Evolutionary conservation across 2,113 vertebrate species (phyloP).

Genomic region (Cinclus mexicanus): DNA sequence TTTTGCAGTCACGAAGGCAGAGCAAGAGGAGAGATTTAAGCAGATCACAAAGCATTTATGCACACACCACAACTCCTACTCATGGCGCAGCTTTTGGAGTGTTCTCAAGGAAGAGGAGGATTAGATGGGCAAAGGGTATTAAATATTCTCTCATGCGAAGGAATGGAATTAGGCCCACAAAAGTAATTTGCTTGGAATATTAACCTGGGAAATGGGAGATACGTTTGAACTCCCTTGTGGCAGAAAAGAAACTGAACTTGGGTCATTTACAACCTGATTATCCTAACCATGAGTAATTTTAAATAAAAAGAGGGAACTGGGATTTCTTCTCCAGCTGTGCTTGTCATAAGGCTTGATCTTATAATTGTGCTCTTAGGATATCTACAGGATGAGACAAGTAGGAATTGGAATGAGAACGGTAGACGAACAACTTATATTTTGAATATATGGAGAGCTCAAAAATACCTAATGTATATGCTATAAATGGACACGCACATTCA

Average conservation of each 20-base stretch:
- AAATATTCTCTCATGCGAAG: conserved; percentile 9
- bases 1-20: background rate
- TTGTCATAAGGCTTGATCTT: conserved; percentile 45
- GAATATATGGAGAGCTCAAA: background rate
- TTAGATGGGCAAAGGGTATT: conserved; percentile 39
- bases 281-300: conserved; percentile 53
- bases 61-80: background rate
- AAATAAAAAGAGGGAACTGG: conserved; percentile 54
- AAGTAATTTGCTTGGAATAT: conserved; percentile 67
- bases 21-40: background rate
- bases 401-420: background rate
- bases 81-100: fast-evolving
- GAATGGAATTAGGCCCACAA: conserved; percentile 35
- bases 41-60: background rate
- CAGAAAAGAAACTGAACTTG: conserved; percentile 26
- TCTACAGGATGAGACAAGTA: conserved; percentile 33
- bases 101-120: conserved; percentile 30
- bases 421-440: background rate
- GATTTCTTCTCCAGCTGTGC: conserved; percentile 37
- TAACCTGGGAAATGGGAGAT: conserved; percentile 62
- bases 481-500: background rate
- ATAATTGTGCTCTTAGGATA: conserved; percentile 55
- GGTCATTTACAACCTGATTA: conserved; percentile 61
- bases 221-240: background rate
- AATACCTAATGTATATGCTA: background rate